A percentile compares a stretch with the other conserved stretches of the same genome.
Conservation (phyloP, 1,140 invertebrate species). For the Drosophila aff. region DNA sequence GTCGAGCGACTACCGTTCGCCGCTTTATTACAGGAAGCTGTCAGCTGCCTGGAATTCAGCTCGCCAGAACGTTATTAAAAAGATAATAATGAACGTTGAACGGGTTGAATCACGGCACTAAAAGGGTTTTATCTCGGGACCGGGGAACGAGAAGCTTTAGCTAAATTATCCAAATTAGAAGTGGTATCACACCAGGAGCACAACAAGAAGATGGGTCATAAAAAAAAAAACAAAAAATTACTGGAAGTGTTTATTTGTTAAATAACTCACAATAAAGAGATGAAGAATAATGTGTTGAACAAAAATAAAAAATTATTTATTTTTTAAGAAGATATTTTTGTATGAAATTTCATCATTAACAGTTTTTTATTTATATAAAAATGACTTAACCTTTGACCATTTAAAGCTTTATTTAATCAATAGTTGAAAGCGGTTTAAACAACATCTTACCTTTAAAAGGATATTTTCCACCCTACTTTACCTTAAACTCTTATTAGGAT, state of each 20-base stretch:
- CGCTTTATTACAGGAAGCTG: slow-evolving; percentile 74
- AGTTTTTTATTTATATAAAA: neutral
- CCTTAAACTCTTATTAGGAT: neutral
- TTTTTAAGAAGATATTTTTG: neutral
- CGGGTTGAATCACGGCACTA: slow-evolving; percentile 34
- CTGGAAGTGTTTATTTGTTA: neutral
- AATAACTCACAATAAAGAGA: neutral
- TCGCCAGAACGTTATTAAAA: slow-evolving; percentile 64
- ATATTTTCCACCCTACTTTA: neutral
- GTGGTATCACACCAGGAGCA: slow-evolving; percentile 1
- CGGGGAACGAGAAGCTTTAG: neutral
- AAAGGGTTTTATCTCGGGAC: slow-evolving; percentile 58
- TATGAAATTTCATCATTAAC: neutral
- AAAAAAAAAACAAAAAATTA: slow-evolving; percentile 6
- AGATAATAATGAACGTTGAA: slow-evolving; percentile 53
- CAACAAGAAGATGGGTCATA: slow-evolving; percentile 10
- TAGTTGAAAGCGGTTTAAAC: no score
- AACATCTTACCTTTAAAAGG: neutral
- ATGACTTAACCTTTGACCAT: no score
- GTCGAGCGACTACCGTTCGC: slow-evolving; percentile 45
- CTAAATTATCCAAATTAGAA: slow-evolving; percentile 19
- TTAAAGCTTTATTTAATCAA: neutral
- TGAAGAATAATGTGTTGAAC: no score
- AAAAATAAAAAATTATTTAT: neutral
- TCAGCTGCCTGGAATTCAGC: slow-evolving; percentile 47